Base-by-base conservation (phyloP, 2,888 invertebrate species). In the Pseudoips prasinana region DNA sequence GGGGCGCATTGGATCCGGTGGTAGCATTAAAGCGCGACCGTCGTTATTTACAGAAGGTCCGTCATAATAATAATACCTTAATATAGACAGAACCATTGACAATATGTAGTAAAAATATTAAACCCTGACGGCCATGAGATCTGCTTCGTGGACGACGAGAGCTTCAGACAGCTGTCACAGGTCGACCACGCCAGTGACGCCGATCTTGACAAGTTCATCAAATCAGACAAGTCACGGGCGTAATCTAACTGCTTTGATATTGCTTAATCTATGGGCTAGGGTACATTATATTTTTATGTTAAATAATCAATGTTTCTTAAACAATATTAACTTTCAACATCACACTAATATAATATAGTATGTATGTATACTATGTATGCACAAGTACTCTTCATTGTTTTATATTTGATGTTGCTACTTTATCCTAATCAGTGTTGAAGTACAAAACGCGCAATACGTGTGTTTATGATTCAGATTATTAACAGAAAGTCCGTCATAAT, bases 91-190 rank as follows among this genome's bases (percentile, higher is more conserved):
- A n/a, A n/a, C n/a, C n/a, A n/a, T n/a, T n/a, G n/a, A n/a, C n/a
- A n/a, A n/a, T n/a, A n/a, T n/a, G n/a, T n/a, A n/a, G n/a, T n/a
- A n/a, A n/a, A n/a, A n/a, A n/a, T n/a, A n/a, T n/a, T n/a, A n/a
- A n/a, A 99, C 89, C 98, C 99, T 0, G 97, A 98, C 83, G 96
- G 93, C 0, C 98, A 98, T 77, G 99, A 99, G 90, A 99, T 99
- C 48, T 99, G 99, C 82, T 98, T 98, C 80, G 99, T 99, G 3
- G 98, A 98, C 46, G 98, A 98, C 61, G 98, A 98, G 87, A 97
- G 94, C 20, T 99, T 98, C 87, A 86, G 94, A 3, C 91, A 97
- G 62, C 83, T 99, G 22, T 98, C 98, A 0, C 90, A 94, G 58
- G 92, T 96, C 1, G 98, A 99, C 73, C 93, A 94, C 0, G 91